Base-by-base conservation (phyloP, 2,113 vertebrate species). In the Etia nguti region DNA sequence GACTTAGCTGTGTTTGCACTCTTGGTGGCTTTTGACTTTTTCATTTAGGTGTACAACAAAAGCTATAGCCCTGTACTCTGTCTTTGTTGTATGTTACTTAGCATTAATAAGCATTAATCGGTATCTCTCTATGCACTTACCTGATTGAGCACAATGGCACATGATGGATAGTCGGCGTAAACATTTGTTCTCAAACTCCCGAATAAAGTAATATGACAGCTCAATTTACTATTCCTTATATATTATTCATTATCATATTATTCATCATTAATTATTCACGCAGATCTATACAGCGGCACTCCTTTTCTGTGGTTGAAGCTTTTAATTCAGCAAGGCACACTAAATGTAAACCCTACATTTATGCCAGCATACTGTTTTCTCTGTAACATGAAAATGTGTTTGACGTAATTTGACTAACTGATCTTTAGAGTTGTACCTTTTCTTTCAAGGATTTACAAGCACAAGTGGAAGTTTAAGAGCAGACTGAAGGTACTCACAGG, bases 401-500 rank as follows among this genome's bases (percentile, higher is more conserved):
- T 29, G 43, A 77, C 46, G 13, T n/a, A 77, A 50, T 77, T 52
- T 77, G 3, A 52, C 46, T 13, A 52, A 31, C 46, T 34, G 16
- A 52, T 20, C 73, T 77, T 77, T 34, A 77, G 46, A 52, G 18
- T 50, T 77, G 16, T 18, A 77, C 46, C 70, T 77, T 77, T 77
- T 77, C 2, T 52, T 77, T 52, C 18, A 77, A 34, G 18, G 73
- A 52, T n/a, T 77, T 77, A 29, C 26, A 31, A 77, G 46, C 18
- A n/a, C 52, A 10, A 77, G 73, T 50, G 3, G 20, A 68, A 57
- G 36, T 68, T 34, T 26, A 52, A 34, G 46, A n/a, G 73, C 73
- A 77, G 46, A 77, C 4, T 77, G 24, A 4, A 43, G 22, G 73
- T 80, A 96, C 97, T 97, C 93, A 98, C 98, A 79, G 95, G 89